Conservation (phyloP, 2,113 vertebrate species). For the Tyrannus savana region DNA sequence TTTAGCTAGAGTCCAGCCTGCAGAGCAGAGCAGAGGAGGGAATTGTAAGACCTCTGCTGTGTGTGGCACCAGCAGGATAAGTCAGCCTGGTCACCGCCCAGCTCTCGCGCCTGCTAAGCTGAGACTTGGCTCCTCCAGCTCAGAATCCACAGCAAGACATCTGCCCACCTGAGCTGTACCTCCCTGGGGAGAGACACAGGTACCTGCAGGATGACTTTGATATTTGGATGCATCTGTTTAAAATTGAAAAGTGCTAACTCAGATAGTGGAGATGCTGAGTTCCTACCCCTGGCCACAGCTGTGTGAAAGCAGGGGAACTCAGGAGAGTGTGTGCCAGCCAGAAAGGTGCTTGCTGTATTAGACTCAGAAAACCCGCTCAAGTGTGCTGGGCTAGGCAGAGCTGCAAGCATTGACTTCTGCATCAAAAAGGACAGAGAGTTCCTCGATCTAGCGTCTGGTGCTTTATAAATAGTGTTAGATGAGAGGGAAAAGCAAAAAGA, state of each 20-base stretch:
- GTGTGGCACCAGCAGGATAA: background rate
- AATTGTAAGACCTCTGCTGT: background rate
- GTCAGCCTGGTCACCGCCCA: background rate
- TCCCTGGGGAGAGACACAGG: background rate
- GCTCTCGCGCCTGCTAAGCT: fast-evolving
- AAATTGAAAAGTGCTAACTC: fast-evolving
- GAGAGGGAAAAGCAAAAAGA: slow-evolving; percentile 10
- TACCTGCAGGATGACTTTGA: background rate
- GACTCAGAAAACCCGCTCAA: background rate
- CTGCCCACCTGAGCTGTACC: background rate
- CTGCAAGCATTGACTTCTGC: slow-evolving; percentile 7
- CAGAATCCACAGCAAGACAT: background rate
- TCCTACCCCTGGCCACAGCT: background rate
- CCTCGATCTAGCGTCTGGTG: background rate
- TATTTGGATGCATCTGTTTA: background rate
- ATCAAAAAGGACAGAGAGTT: slow-evolving; percentile 18
- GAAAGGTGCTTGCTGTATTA: background rate
- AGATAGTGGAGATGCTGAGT: background rate
- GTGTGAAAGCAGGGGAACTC: background rate
- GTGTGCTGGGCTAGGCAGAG: background rate
- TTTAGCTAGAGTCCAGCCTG: background rate
- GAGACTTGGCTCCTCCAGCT: background rate
- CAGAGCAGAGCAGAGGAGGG: background rate
- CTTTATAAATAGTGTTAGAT: slow-evolving; percentile 54
- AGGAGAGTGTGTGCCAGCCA: background rate